Conservation (phyloP, 2,888 invertebrate species). For the Molorchus minor region DNA sequence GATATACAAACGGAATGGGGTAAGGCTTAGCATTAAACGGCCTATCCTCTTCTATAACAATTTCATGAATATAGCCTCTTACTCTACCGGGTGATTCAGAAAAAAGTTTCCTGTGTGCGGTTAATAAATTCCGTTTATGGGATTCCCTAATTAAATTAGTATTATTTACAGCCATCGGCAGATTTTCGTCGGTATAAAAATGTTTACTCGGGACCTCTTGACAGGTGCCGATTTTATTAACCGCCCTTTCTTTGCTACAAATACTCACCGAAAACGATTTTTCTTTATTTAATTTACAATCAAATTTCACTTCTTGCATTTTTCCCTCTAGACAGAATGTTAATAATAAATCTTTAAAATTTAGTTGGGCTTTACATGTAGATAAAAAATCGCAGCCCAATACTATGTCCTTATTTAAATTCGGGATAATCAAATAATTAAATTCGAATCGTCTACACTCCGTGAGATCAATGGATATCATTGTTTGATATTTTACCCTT, state of each 20-base stretch:
- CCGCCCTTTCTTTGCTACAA: not conserved
- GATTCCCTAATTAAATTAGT: not conserved
- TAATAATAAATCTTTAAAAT: not conserved
- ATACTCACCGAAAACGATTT: not conserved
- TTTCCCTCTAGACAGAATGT: not conserved
- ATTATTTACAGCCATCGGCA: not conserved
- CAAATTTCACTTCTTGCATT: not conserved
- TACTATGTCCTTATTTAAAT: not conserved
- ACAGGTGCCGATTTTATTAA: not conserved
- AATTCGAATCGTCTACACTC: not conserved
- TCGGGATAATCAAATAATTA: slow-evolving; percentile 2
- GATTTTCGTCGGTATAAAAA: not conserved
- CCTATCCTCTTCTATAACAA: not conserved
- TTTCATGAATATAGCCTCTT: not conserved
- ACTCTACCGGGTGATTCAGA: not conserved
- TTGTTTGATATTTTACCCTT: not conserved
- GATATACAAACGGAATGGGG: not conserved
- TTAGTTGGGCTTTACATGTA: not conserved
- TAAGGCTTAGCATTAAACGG: not conserved
- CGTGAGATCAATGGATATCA: not conserved
- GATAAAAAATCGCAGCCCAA: slow-evolving; percentile 3
- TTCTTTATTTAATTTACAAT: not conserved
- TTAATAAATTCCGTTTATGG: not conserved
- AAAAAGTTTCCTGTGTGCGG: not conserved
- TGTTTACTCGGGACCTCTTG: not conserved